Base-by-base conservation (phyloP, 2,113 vertebrate species). In the Caranx ignobilis region DNA sequence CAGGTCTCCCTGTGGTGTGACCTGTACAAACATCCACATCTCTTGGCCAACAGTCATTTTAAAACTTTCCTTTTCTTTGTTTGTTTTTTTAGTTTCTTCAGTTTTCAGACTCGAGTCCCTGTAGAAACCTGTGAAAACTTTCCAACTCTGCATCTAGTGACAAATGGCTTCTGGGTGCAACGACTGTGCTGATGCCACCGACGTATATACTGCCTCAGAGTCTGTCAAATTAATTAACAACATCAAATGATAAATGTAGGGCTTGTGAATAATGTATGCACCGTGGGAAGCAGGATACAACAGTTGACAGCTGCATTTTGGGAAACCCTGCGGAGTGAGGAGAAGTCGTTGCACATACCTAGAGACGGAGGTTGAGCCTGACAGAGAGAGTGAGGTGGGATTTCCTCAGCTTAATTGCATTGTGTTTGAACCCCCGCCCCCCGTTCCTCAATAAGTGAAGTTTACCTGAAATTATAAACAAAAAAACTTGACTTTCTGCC, bases 191-290 rank as follows among this genome's bases (percentile, higher is more conserved):
- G 77, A 74, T 55, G 80, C 45, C 70, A 47, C 55, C 43, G 71
- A 67, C n/a, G 48, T 37, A 34, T 7, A 64, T 21, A 67, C 60
- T 66, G 11, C 31, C 66, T 73, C 57, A 18, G 45, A 76, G 59
- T 68, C 64, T 82, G 81, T 56, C 71, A 67, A 65, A 75, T 70
- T 67, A 74, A 81, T 79, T 59, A 55, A 55, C 56, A 1, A 77
- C 79, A 82, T 86, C 77, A 85, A 77, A 87, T 50, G 48, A 79
- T 54, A 62, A 64, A 69, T 77, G 63, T 15, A 12, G 57, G 41
- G 18, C 21, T 32, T 71, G 21, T 83, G 81, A 88, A 89, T 83
- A 83, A 87, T 85, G 77, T 54, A 84, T 66, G 9, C 72, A 32
- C 35, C 57, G 11, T 43, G 75, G 80, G 84, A 71, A 37, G 57